A percentile compares a stretch with the other conserved stretches of the same genome.
Conservation (phyloP, 2,888 invertebrate genomes). For the Amphipyra tragopoginis region DNA sequence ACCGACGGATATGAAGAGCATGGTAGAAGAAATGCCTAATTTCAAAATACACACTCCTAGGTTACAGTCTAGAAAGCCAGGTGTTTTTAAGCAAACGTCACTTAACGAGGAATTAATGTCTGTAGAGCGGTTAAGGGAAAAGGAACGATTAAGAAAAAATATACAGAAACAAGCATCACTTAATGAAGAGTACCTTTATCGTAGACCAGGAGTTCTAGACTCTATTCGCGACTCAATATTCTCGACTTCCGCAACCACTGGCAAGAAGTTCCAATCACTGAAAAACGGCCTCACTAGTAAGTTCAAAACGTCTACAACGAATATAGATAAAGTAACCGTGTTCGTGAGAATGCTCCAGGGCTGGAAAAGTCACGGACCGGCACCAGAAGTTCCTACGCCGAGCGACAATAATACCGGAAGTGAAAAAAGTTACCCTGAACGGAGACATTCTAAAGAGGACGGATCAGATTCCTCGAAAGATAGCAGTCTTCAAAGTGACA, state of each 20-base stretch:
- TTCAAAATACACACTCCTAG: slow-evolving; percentile 89
- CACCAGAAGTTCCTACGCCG: slow-evolving; percentile 83
- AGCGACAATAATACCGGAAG: slow-evolving; percentile 82
- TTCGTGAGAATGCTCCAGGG: slow-evolving; percentile 96
- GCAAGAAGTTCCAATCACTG: slow-evolving; percentile 93
- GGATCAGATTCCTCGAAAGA: slow-evolving; percentile 97
- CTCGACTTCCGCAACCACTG: slow-evolving; percentile 92
- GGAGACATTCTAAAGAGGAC: slow-evolving; percentile 95
- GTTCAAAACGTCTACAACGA: slow-evolving; percentile 95
- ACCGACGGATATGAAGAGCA: slow-evolving; percentile 92
- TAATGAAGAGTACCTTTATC: slow-evolving; percentile 95
- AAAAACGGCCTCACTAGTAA: slow-evolving; percentile 95
- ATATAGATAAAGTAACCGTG: slow-evolving; percentile 95
- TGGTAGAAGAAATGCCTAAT: slow-evolving; percentile 92
- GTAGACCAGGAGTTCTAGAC: slow-evolving; percentile 91
- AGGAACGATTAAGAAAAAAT: slow-evolving; percentile 94
- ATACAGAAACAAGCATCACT: slow-evolving; percentile 97
- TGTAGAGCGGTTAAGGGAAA: slow-evolving; percentile 95
- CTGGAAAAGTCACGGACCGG: slow-evolving; percentile 91
- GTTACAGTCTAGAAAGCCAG: slow-evolving; percentile 87
- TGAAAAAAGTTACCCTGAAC: slow-evolving; percentile 89
- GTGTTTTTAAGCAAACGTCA: slow-evolving; percentile 95
- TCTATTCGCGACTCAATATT: slow-evolving; percentile 93
- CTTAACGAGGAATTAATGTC: slow-evolving; percentile 97
- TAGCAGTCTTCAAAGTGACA: slow-evolving; percentile 97